Evolutionary conservation across 2,113 vertebrate species (phyloP).

Genomic region (Erpornis zantholeuca): DNA sequence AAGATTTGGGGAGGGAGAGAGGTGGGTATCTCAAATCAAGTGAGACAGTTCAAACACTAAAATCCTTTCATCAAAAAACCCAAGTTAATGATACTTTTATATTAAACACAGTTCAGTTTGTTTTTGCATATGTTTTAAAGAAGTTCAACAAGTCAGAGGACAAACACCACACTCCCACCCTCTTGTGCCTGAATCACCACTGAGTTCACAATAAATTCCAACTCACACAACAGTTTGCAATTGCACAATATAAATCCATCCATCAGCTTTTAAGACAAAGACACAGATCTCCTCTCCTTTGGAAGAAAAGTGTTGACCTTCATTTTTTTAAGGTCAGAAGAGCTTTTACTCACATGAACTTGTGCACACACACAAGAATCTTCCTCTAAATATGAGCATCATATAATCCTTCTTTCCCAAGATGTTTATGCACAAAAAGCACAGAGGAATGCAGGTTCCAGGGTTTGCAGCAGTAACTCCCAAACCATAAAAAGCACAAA

Average conservation of each 20-base stretch:
- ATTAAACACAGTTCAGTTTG: background rate
- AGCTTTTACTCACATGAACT: background rate
- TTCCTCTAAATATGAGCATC: background rate
- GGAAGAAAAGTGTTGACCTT: background rate
- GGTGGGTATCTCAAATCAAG: background rate
- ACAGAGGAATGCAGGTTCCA: background rate
- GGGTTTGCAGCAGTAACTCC: background rate
- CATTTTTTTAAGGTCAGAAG: background rate
- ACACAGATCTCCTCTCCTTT: background rate
- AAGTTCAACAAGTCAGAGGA: background rate
- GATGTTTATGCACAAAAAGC: background rate
- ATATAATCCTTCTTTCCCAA: background rate
- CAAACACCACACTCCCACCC: too few species aligned
- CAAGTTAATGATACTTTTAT: background rate
- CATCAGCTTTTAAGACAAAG: background rate
- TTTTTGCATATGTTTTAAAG: background rate
- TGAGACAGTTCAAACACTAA: background rate
- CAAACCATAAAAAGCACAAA: background rate
- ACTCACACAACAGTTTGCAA: background rate
- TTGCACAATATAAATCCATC: background rate
- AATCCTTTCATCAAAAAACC: background rate
- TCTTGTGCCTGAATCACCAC: background rate
- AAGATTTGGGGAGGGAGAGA: fast-evolving
- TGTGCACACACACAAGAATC: too few species aligned
- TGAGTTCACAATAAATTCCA: background rate